A percentile compares a stretch with the other conserved stretches of the same genome.
Conservation (phyloP, 2,888 invertebrate species). For the Caenorhabditis virilis region DNA sequence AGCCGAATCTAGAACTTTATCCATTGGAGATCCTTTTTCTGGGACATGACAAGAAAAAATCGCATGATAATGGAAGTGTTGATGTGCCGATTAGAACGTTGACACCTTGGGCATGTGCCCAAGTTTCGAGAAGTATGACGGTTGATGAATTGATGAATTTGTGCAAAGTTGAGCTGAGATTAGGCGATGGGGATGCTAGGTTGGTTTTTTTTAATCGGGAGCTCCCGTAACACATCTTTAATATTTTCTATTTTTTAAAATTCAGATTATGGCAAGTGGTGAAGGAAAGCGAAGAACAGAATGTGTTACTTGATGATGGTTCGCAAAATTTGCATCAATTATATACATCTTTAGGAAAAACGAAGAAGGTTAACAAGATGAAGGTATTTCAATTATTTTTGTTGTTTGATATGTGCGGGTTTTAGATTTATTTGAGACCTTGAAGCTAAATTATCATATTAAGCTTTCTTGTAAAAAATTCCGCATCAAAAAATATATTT, state of each 20-base stretch:
- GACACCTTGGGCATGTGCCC: conserved; percentile 52
- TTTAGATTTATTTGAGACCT: neutral
- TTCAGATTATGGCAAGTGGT: conserved; percentile 41
- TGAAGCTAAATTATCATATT: no score
- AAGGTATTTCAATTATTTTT: conserved; percentile 2
- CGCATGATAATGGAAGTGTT: conserved; percentile 23
- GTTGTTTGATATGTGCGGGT: neutral
- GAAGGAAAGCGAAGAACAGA: conserved; percentile 39
- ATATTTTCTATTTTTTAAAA: neutral
- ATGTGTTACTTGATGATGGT: conserved; percentile 43
- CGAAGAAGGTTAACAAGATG: conserved; percentile 38
- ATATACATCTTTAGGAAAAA: conserved; percentile 23
- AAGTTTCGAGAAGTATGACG: conserved; percentile 45
- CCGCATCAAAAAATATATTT: conserved; percentile 2
- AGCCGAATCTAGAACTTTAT: conserved; percentile 40
- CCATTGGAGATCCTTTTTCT: conserved; percentile 45
- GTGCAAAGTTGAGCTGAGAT: conserved; percentile 38
- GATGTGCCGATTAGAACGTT: conserved; percentile 17
- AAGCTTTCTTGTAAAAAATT: neutral
- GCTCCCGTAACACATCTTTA: neutral
- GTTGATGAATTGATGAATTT: conserved; percentile 40
- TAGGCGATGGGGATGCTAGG: conserved; percentile 41
- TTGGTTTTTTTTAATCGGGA: neutral
- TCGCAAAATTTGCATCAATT: conserved; percentile 38
- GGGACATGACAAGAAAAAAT: conserved; percentile 43